Percentiles rank a stretch among this genome's conserved stretches.
Evolutionary conservation across 2,888 invertebrate genomes (phyloP).

Genomic region (Cantharis lateralis): DNA sequence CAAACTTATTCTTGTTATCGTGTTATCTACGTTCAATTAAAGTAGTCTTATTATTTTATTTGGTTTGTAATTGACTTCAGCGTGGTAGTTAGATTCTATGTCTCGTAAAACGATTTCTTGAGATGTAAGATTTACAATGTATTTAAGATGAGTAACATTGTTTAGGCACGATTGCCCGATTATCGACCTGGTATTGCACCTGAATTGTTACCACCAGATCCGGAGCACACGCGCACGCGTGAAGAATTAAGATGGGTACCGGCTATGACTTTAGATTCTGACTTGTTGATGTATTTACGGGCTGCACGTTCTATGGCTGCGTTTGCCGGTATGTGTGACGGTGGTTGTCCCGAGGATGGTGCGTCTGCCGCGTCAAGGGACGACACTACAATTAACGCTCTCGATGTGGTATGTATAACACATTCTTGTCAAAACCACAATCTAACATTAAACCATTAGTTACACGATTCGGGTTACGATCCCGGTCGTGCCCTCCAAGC

Average conservation of each 20-base stretch:
- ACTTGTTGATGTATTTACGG: conserved; percentile 95
- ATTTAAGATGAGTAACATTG: not conserved
- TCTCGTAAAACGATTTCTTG: conserved; percentile 3
- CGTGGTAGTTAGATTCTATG: not conserved
- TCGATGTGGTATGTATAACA: conserved; percentile 75
- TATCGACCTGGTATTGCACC: conserved; percentile 60
- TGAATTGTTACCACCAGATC: conserved; percentile 61
- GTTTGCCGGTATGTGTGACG: conserved; percentile 97
- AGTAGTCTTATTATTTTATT: not conserved
- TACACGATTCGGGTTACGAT: conserved; percentile 96
- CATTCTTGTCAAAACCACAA: not conserved
- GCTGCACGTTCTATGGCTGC: conserved; percentile 98
- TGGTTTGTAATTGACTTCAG: not conserved
- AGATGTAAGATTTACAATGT: not conserved
- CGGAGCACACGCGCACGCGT: conserved; percentile 61
- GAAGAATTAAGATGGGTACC: conserved; percentile 96
- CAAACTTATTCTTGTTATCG: not conserved
- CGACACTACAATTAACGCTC: conserved; percentile 96
- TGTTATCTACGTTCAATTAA: not conserved
- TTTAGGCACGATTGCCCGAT: conserved; percentile 54
- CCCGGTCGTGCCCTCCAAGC: conserved; percentile 95
- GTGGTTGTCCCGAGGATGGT: conserved; percentile 95
- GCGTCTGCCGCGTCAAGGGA: conserved; percentile 96
- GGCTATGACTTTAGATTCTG: conserved; percentile 89
- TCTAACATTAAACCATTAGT: conserved; percentile 53